Base-by-base conservation (phyloP, 35 echinoderm and acorn worm species). In the Apostichopus parvimensis region DNA sequence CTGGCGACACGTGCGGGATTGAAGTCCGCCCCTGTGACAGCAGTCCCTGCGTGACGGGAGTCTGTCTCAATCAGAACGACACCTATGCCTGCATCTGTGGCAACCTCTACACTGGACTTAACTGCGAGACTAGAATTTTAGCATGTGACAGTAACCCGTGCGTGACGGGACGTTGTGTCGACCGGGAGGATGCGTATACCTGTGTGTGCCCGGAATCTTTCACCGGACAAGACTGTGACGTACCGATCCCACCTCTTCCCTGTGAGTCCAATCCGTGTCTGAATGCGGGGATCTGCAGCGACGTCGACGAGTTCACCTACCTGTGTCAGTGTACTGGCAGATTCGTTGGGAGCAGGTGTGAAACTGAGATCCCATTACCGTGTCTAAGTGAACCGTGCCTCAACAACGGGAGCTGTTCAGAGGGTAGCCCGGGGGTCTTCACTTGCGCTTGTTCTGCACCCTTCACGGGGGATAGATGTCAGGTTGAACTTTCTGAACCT, bases 131-230 rank as follows among this genome's bases (percentile, higher is more conserved):
- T 11, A 91, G 20, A 66, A 94, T 99, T 6, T 61, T 95, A 20
- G 95, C 97, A 6, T 99, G 97, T 86, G 95, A 96, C 68, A 66
- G 45, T 22, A 89, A 89, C 61, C 97, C 97, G 3, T 99, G 97
- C 56, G 26, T 89, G n/a, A 93, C 78, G 70, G 95, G 95, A 81
- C 75, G 71, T 12, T 99, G 97, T 54, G 23, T 89, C 15, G 90
- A 94, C 73, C 13, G 82, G 3, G 93, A 64, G 20, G 93, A 95
- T 86, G 58, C 59, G 5, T 99, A 86, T 87, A 82, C 12, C 5
- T 99, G 97, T 57, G 57, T 68, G 2, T 99, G 97, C 87, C 65
- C 80, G 53, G 55, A 15, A 22, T 66, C 93, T 12, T 96, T 82
- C 61, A 95, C 91, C 7, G 97, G 97, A 17, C 78, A 52, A 6